Evolutionary conservation across 2,113 vertebrate species (phyloP), one percentile per base, ranked within the genome.

Genomic region (Antigone vipio): DNA sequence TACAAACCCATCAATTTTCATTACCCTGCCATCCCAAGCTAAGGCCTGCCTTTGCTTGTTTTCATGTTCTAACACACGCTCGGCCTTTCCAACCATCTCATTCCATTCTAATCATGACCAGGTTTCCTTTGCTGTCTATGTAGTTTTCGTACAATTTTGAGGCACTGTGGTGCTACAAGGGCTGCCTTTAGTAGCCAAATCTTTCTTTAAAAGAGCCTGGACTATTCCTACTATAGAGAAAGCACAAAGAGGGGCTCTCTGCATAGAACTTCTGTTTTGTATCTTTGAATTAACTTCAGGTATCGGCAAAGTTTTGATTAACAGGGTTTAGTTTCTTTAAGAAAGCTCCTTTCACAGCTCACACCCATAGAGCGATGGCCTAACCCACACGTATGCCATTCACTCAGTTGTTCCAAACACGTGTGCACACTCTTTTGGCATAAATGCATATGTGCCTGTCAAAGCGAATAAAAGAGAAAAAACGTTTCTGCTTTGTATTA

Each of bases 321-420:
- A 47, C 5, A 9, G 15, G 7, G 19, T 22, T 58, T 63, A 11
- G 11, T 68, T 63, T 63, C 53, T 42, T 88, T n/a, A n/a, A 56
- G n/a, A 53, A 72, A 73, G 67, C 23, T 24, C 26, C 47, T 68
- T 68, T 50, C 30, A 35, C 32, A 15, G 32, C 32, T 77, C 71
- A 32, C 21, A 34, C 9, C 42, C 22, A 7, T 5, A 11, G 18
- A 82, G 44, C 2, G 8, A 44, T 9, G 38, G 18, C 59, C 60
- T 60, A 6, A 69, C 13, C 0, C 2, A 50, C 4, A 60, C 15
- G 8, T 62, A 22, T 6, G 29, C 0, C 0, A 15, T 44, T 45
- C 29, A 38, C 42, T 45, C 21, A 12, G 14, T 11, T 80, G 44
- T 56, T 85, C 34, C 66, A 56, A 27, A 35, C 9, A 5, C 5